Evolutionary conservation across 1,140 invertebrate genomes (phyloP).

Genomic region (Neotoxoptera formosana): DNA sequence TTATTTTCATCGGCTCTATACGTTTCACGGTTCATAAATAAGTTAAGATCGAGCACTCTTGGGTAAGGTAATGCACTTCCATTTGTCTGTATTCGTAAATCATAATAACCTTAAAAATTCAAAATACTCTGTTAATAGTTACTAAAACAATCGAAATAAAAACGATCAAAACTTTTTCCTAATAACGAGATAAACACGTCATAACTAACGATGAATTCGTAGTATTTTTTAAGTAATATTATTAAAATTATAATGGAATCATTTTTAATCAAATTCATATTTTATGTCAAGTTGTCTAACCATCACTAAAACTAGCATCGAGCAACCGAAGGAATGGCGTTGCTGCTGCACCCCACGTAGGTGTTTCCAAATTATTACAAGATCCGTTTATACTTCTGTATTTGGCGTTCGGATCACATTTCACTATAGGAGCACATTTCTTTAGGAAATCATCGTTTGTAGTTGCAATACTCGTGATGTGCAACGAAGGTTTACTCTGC

Average conservation of each 20-base stretch:
- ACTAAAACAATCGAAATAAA: neutral
- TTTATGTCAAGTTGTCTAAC: neutral
- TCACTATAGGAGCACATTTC: constrained; percentile 10
- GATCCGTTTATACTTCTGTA: constrained; percentile 83
- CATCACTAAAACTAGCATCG: constrained; percentile 35
- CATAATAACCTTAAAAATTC: constrained; percentile 11
- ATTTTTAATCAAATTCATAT: neutral
- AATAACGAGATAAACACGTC: neutral
- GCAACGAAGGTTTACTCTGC: neutral
- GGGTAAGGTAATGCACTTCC: constrained; percentile 13
- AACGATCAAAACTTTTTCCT: neutral
- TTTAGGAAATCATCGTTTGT: neutral
- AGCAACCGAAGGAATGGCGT: constrained; percentile 69
- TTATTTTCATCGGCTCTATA: constrained; percentile 16
- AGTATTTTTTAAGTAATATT: too few species aligned
- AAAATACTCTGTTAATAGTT: neutral
- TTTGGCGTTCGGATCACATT: constrained; percentile 35
- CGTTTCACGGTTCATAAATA: constrained; percentile 6
- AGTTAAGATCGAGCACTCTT: neutral
- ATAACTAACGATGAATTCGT: too few species aligned
- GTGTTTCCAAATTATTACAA: constrained; percentile 82
- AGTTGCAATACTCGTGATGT: neutral
- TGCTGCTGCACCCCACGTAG: constrained; percentile 75
- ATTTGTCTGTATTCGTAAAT: neutral
- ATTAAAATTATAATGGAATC: too few species aligned